phyloP scores from a whole-genome alignment of 2,888 invertebrate species.

The Lamproptera curius region DNA sequence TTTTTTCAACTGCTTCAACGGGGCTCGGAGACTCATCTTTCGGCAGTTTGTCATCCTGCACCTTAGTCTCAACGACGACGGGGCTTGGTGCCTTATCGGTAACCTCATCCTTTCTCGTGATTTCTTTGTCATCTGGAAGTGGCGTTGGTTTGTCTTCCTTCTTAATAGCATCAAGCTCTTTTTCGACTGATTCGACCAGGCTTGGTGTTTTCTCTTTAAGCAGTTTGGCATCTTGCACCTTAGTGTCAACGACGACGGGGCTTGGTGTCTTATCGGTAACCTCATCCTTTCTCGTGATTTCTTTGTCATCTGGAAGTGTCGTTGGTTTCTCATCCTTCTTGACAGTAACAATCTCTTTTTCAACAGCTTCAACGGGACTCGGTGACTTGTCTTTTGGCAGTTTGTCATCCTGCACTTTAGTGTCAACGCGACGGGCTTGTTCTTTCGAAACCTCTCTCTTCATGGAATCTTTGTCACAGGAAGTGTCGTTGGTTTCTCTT shows the following conservation, averaged over 20 bases:
- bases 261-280: slow-evolving; percentile 19
- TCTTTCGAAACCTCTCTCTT: slow-evolving; percentile 7
- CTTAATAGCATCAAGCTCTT: slow-evolving; percentile 11
- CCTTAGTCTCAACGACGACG: slow-evolving; percentile 3
- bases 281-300: slow-evolving; percentile 1
- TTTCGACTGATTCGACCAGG: slow-evolving; percentile 13
- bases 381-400: slow-evolving; percentile 1
- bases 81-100: slow-evolving; percentile 3
- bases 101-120: background rate
- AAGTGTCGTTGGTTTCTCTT: background rate
- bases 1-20: background rate
- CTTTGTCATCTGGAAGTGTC: background rate
- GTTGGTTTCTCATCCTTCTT: slow-evolving; percentile 3
- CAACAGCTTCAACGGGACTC: slow-evolving; percentile 2
- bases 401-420: background rate
- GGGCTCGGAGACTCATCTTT: slow-evolving; percentile 12
- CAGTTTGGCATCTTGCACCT: background rate
- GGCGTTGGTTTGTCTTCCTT: background rate
- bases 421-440: slow-evolving; percentile 6
- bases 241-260: background rate
- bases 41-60: slow-evolving; percentile 4
- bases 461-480: background rate
- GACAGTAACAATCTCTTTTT: background rate
- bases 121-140: background rate
- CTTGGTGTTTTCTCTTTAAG: slow-evolving; percentile 21